Evolutionary conservation across 37 sponge, comb jelly and placozoan species (phyloP), one percentile per base, ranked within the genome.

Genomic region (Halisarca cf. caerulea): DNA sequence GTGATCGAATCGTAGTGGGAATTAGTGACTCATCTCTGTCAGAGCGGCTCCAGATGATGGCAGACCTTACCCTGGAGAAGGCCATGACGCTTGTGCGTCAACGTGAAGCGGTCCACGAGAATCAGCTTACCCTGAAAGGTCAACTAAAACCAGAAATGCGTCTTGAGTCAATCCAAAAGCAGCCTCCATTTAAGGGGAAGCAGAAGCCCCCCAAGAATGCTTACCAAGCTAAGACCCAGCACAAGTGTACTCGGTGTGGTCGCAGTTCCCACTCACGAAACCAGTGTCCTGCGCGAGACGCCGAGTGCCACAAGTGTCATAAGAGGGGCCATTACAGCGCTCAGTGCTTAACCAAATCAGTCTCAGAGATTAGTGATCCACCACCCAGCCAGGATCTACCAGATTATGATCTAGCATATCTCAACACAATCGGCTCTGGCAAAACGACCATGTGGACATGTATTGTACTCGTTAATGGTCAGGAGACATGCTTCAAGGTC

Each of bases 401-500:
- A 54, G 57, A 54, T 17, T 54, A 59, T 25, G 60, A 59, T 6
- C 3, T 59, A 25, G 60, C 60, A 2, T 59, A 59, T 25, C 60
- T 59, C 7, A 59, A 82, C 83, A 40, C 45, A 25, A 45, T 34
- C n/a, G 83, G 18, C 24, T 5, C 35, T 68, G 68, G 69, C 0
- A 66, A 64, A 40, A 8, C 20, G 25, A n/a, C n/a, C 25, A 27
- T 39, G 37, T 84, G 85, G 85, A 84, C 34, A 2, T 33, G 36
- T 33, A 27, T 44, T 25, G 28, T 84, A 18, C 37, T 24, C 20
- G 2, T 84, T 18, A 35, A 53, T 35, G 7, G 68, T 18, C 47
- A 66, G 27, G 43, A 72, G 85, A 84, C 77, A 84, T 58, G 34
- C 74, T 55, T 32, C 74, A 72, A 18, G 84, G 71, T 33, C n/a